Percentiles rank a stretch among this genome's conserved stretches.
Conservation (phyloP, 2,888 invertebrate species). For the Drosophila paramelanica region DNA sequence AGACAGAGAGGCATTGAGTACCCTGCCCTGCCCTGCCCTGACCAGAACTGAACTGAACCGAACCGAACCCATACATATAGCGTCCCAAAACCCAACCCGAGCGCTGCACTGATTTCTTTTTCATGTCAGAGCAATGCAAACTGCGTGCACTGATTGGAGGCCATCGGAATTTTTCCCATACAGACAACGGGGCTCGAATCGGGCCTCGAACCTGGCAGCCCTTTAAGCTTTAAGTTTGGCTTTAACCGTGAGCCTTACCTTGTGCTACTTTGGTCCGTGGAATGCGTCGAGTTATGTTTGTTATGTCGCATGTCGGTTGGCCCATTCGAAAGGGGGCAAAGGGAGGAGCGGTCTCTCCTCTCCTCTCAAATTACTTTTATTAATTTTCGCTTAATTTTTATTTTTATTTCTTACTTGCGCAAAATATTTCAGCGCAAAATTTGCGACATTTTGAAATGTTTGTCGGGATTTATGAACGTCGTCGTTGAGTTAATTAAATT, state of each 20-base stretch:
- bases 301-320: constrained; percentile 61
- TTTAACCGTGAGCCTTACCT: constrained; percentile 51
- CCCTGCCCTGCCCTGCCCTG: constrained; percentile 11
- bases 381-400: constrained; percentile 81
- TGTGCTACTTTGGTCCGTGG: constrained; percentile 77
- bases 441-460: constrained; percentile 74
- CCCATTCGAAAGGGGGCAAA: constrained; percentile 4
- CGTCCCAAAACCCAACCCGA: constrained; percentile 32
- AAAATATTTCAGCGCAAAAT: constrained; percentile 66
- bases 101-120: constrained; percentile 82
- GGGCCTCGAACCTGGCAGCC: constrained; percentile 35
- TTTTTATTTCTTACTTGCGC: constrained; percentile 76
- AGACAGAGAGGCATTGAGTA: constrained; percentile 20
- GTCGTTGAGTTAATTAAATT: constrained; percentile 73
- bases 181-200: constrained; percentile 33
- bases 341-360: constrained; percentile 4
- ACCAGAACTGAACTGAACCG: constrained; percentile 14
- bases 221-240: constrained; percentile 19
- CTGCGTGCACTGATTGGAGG: constrained; percentile 77
- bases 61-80: constrained; percentile 15
- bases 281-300: constrained; percentile 74
- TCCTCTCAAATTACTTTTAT: constrained; percentile 70
- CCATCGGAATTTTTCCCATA: constrained; percentile 81
- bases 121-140: constrained; percentile 79
- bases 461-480: constrained; percentile 71